Conservation (phyloP, 2,888 invertebrate genomes). For the Caenorhabditis sp. region DNA sequence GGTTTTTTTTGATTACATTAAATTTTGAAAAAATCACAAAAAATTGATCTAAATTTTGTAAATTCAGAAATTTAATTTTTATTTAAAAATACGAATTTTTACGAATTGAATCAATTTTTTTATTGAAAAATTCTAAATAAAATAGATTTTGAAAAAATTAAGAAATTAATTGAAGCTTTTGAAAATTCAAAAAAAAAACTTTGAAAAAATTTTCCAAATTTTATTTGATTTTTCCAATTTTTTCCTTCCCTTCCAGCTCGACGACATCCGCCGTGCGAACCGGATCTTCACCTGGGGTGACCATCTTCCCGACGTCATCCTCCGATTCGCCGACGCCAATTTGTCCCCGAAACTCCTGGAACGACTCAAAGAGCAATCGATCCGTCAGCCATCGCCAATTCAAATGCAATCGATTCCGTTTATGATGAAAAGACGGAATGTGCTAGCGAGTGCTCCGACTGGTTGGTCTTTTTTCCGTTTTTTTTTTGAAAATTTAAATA, state of each 20-base stretch:
- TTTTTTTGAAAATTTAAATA: background rate
- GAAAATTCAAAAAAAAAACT: no score
- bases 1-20: no score
- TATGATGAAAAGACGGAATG: constrained; percentile 88
- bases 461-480: constrained; percentile 83
- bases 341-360: constrained; percentile 52
- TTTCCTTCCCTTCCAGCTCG: constrained; percentile 35
- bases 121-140: no score
- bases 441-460: constrained; percentile 96
- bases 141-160: no score
- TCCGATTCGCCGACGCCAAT: constrained; percentile 73
- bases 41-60: background rate
- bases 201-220: no score
- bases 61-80: no score
- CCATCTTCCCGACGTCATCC: constrained; percentile 77
- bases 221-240: background rate
- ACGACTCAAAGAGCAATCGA: constrained; percentile 53
- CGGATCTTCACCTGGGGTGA: constrained; percentile 80
- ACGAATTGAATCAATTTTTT: background rate
- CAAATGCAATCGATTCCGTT: constrained; percentile 95
- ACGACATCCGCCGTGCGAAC: constrained; percentile 68
- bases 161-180: background rate
- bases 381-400: constrained; percentile 89
- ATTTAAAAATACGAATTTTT: no score
- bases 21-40: no score